Base-by-base conservation (phyloP, 1,140 invertebrate genomes). In the Pissodes strobi region DNA sequence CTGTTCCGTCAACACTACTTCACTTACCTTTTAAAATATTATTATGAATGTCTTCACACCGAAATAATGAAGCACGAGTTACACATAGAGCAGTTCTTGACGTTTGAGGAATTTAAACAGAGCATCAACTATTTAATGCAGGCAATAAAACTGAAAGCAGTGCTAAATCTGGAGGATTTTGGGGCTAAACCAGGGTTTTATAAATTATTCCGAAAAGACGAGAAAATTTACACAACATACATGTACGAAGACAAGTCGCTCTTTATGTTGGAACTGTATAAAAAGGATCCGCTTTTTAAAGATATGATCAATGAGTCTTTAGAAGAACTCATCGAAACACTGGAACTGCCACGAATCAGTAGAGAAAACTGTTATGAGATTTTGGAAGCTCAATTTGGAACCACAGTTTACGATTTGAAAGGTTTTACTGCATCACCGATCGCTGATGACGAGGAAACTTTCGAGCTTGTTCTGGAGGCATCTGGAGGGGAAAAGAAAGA, bases 1-100 rank as follows among this genome's bases (percentile, higher is more conserved):
- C 12, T 57, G 17, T 64, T 64, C 18, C 41, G 62, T 0, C 62
- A 64, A 19, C 62, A 64, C 27, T 64, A 64, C 17, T 64, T 56
- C 15, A 64, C 62, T 5, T 57, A 64, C 21, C 38, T 64, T 8
- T 49, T 56, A 6, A 19, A 57, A 13, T 64, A 23, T 25, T 64
- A 64, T 25, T 17, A 64, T 38, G 62, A 64, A 5, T 49, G 41
- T 27, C 19, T 64, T 1, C 48, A 37, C n/a, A 21, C 18, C 15
- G 62, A 64, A 49, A 18, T 64, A 9, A n/a, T 25, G 9, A 56
- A 57, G 15, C 25, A 53, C 15, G 39, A 41, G 6, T 12, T 64
- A 2, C 25, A 57, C n/a, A 38, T 57, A 3, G 27, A 64, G 5
- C 13, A 57, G 19, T 15, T 34, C 15, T n/a, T 64, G 1, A 3